Base-by-base conservation (phyloP, 2,888 invertebrate species). In the Erebia ligea region DNA sequence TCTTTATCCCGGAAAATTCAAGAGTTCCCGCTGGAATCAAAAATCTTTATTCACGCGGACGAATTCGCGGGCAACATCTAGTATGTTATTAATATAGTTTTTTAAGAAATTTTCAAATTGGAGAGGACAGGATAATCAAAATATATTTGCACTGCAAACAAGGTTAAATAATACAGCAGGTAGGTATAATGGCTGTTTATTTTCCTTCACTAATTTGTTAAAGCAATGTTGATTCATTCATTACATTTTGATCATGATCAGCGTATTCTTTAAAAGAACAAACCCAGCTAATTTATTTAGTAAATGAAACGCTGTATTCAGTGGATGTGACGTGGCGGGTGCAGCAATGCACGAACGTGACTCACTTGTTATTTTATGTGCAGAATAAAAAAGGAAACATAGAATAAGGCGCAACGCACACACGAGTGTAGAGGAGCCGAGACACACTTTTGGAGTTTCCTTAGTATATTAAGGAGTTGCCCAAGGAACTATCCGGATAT, bases 291-390 rank as follows among this genome's bases (percentile, higher is more conserved):
- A 76, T 75, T 76, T 76, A 65, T 73, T 68, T 73, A 67, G 67
- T 72, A 76, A 75, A 74, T 74, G 74, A 74, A 72, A 73, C 68
- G 62, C 68, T 70, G 67, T 73, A 57, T 25, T 70, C 65, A 66
- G 62, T 66, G 40, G 21, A 40, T 19, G 50, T 71, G 73, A 71
- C 68, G 71, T 67, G 73, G 65, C 70, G 54, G 54, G 67, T 70
- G 71, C 70, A 71, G 42, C 63, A 64, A 34, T 61, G 61, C 52
- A 52, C 15, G 48, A 58, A 57, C 45, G 61, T 76, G 73, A 76
- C 40, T 77, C 76, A 76, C 21, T 52, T 25, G 19, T 65, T 21
- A 25, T 9, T 64, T 25, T 15, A 58, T 45, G 57, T 40, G 13
- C 19, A 66, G 66, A n/a, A 58, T 2, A 54, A 40, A 15, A 15